These are phyloP conservation scores for Xiphophorus hellerii DNA, from an alignment of 2,113 vertebrate species.

Conservation along the genomic window DNA sequence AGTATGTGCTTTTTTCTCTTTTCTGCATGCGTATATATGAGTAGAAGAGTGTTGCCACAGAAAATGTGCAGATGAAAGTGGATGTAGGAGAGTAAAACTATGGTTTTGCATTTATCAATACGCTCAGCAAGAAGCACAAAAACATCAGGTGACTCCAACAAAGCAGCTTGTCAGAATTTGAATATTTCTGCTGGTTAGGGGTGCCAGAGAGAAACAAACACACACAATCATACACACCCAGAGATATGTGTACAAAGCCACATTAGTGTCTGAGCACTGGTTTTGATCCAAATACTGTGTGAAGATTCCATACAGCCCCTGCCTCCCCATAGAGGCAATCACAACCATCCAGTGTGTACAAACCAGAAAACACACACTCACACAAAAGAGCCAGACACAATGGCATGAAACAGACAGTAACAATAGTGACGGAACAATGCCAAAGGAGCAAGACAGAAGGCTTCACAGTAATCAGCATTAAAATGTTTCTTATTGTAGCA, in stretches of 20 bases:
- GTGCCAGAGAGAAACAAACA: conserved; percentile 25
- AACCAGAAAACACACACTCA: neutral
- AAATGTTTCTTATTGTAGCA: no score
- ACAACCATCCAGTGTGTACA: conserved; percentile 7
- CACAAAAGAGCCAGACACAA: conserved; percentile 59
- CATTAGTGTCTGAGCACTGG: conserved; percentile 3
- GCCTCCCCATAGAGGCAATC: neutral
- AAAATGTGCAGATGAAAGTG: conserved; percentile 56
- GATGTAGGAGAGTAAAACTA: conserved; percentile 45
- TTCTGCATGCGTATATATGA: conserved; percentile 12
- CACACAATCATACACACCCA: neutral
- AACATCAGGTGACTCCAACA: conserved; percentile 60
- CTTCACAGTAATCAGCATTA: neutral
- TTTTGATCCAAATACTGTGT: conserved; percentile 42
- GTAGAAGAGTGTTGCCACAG: conserved; percentile 19
- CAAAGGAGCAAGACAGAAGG: neutral
- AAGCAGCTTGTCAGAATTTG: conserved; percentile 49
- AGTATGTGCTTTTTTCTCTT: conserved; percentile 25
- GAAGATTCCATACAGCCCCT: conserved; percentile 15
- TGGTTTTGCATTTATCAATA: conserved; percentile 60
- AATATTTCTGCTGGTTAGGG: conserved; percentile 42
- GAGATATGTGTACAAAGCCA: neutral
- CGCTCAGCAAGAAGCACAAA: conserved; percentile 21
- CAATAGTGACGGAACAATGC: conserved; percentile 24
- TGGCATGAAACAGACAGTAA: conserved; percentile 47